Evolutionary conservation across 2,888 invertebrate genomes (phyloP).

Genomic region (Lamellibrachia columna): DNA sequence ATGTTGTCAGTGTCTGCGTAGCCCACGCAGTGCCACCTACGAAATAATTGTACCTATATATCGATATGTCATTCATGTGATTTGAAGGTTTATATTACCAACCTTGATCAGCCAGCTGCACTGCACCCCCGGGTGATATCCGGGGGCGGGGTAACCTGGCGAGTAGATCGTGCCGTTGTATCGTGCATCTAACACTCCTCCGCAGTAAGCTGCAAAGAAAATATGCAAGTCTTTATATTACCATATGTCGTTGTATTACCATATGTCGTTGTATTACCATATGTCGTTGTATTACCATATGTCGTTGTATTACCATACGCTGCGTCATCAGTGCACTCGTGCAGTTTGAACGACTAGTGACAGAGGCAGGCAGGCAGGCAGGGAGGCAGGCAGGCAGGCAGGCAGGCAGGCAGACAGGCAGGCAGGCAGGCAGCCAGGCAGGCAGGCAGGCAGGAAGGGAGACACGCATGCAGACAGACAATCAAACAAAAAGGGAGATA

Average conservation of each 20-base stretch:
- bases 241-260: too few relatives aligned
- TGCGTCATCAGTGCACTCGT: too few relatives aligned
- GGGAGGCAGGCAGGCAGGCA: not conserved
- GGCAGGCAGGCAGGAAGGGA: not conserved
- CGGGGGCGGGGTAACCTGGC: conserved; percentile 45
- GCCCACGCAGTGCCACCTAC: not conserved
- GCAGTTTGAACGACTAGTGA: too few relatives aligned
- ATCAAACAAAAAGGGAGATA: not conserved
- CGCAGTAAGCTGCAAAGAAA: conserved; percentile 39
- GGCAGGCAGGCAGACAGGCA: not conserved
- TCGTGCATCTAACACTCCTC: conserved; percentile 41
- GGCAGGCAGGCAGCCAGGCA: not conserved
- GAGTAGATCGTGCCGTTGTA: conserved; percentile 44
- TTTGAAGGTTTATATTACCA: not conserved
- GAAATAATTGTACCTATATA: not conserved
- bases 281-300: too few relatives aligned
- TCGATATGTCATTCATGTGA: not conserved
- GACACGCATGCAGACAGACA: not conserved
- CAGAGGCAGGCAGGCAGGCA: too few relatives aligned
- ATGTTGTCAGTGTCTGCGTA: not conserved
- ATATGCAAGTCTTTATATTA: not conserved
- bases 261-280: too few relatives aligned
- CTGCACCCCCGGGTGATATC: conserved; percentile 41
- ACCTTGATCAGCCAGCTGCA: conserved; percentile 58
- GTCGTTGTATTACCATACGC: too few relatives aligned